phyloP scores from a whole-genome alignment of 2,888 invertebrate species.

The Cataglyphis cursor region DNA sequence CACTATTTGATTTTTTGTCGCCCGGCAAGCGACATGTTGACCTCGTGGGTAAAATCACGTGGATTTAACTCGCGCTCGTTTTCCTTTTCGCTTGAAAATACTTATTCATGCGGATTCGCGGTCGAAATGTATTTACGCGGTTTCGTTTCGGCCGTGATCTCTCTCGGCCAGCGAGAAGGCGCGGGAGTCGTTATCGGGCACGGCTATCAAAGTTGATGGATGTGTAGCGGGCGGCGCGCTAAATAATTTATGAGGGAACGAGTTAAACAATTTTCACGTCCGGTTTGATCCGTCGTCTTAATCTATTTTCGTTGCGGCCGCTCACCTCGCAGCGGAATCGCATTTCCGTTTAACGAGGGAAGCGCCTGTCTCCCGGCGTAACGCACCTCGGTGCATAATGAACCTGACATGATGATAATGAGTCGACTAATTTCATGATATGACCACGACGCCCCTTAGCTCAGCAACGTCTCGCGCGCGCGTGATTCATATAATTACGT shows the following conservation, averaged over 20 bases:
- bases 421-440: conserved; percentile 67
- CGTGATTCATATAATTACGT: conserved; percentile 2
- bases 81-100: conserved; percentile 2
- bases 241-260: conserved; percentile 74
- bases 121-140: conserved; percentile 29
- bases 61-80: conserved; percentile 20
- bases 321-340: conserved; percentile 31
- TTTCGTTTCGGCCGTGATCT: conserved; percentile 17
- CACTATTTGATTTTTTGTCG: background rate
- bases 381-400: conserved; percentile 63
- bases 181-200: conserved; percentile 62
- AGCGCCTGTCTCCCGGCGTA: conserved; percentile 44
- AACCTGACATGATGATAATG: conserved; percentile 70
- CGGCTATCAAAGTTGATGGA: conserved; percentile 71
- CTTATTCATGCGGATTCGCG: conserved; percentile 21
- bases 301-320: conserved; percentile 60
- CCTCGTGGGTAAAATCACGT: conserved; percentile 22
- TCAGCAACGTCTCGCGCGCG: background rate
- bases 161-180: conserved; percentile 22
- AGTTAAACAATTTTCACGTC: conserved; percentile 76
- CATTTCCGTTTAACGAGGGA: conserved; percentile 56
- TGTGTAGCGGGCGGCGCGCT: conserved; percentile 64
- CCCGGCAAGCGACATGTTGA: background rate
- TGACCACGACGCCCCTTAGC: conserved; percentile 54
- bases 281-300: conserved; percentile 62